phyloP scores from a whole-genome alignment of 2,113 vertebrate genomes.

The Ardeotis arabs region DNA sequence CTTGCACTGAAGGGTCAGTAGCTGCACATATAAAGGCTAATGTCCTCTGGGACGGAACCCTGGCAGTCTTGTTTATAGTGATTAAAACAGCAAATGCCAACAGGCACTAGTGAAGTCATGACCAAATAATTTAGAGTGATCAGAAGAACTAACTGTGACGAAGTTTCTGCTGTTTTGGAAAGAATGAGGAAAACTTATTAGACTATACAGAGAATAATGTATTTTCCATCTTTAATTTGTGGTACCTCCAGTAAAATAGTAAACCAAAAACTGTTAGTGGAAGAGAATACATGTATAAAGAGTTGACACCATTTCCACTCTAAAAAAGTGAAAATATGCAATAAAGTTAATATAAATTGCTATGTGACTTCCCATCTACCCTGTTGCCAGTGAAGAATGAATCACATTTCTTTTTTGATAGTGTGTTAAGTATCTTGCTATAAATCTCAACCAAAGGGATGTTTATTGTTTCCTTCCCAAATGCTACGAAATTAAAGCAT shows the following conservation, averaged over 20 bases:
- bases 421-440: not conserved
- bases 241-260: not conserved
- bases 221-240: not conserved
- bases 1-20: not conserved
- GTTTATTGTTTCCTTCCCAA: not conserved
- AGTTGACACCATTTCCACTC: not conserved
- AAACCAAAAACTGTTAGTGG: not conserved
- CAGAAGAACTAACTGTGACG: not conserved
- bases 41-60: not conserved
- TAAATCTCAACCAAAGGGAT: not conserved
- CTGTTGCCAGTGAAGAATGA: not conserved
- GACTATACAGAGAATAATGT: not conserved
- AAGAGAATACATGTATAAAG: not conserved
- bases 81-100: not conserved
- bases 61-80: not conserved
- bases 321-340: not conserved
- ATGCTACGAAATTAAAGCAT: not conserved
- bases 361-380: not conserved
- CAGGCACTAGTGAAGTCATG: not conserved
- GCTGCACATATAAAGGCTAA: not conserved
- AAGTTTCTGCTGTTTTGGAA: not conserved
- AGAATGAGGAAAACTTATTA: not conserved
- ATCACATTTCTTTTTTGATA: not conserved
- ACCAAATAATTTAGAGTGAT: not conserved
- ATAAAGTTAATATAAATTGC: not conserved